Conservation (phyloP, 2,113 vertebrate genomes). For the Pseudois nayaur region DNA sequence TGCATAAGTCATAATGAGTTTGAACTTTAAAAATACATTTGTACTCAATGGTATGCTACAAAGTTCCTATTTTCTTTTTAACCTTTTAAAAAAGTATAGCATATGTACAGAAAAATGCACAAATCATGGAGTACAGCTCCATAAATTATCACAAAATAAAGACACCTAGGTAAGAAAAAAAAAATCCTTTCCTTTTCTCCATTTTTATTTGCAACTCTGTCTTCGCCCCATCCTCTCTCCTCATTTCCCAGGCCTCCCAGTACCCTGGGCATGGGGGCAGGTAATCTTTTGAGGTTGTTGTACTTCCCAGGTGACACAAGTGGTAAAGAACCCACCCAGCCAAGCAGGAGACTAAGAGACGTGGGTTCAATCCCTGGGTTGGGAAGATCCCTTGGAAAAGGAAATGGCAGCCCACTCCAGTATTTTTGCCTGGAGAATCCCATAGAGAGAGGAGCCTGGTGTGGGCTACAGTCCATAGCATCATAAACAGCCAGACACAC, state of each 20-base stretch:
- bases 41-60: not conserved
- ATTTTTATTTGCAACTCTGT: not conserved
- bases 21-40: conserved; percentile 36
- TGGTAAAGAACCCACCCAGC: not conserved
- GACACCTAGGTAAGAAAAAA: not conserved
- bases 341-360: not conserved
- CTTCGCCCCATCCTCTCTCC: not conserved
- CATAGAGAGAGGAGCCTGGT: not conserved
- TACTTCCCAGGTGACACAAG: not conserved
- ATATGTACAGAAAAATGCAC: not conserved
- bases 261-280: rapidly evolving
- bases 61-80: conserved; percentile 26
- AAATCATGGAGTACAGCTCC: not conserved
- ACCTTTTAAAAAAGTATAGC: conserved; percentile 3
- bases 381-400: not conserved
- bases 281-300: not conserved
- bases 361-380: rapidly evolving
- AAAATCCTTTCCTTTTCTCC: not conserved
- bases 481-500: not conserved
- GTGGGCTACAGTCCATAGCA: not conserved
- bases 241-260: not conserved
- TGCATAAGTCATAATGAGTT: not conserved
- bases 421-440: not conserved
- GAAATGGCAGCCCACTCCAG: not conserved
- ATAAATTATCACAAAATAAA: not conserved